Conservation (phyloP, 2,113 vertebrate species). For the Apeltes quadracus region DNA sequence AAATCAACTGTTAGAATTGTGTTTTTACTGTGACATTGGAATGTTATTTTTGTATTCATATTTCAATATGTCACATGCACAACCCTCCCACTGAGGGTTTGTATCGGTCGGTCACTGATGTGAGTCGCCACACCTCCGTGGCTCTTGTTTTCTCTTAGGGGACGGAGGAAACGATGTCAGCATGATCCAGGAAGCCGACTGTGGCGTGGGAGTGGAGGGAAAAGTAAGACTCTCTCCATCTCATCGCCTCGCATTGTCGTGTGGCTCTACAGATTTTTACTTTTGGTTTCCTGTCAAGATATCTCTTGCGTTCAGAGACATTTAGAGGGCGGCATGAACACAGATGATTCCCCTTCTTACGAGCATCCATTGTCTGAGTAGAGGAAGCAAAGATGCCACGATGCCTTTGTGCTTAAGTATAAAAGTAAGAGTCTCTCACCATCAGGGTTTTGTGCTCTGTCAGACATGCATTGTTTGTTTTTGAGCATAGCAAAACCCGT, state of each 20-base stretch:
- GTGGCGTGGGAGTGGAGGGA: slow-evolving; percentile 97
- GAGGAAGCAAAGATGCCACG: slow-evolving; percentile 56
- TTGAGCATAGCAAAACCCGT: not conserved
- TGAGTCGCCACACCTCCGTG: slow-evolving; percentile 69
- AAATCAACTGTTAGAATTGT: not conserved
- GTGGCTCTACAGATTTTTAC: slow-evolving; percentile 39
- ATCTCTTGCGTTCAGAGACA: slow-evolving; percentile 47
- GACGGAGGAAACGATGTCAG: slow-evolving; percentile 99
- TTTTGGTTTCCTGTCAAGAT: slow-evolving; percentile 72
- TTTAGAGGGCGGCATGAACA: slow-evolving; percentile 38
- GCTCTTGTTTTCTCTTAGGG: slow-evolving; percentile 83
- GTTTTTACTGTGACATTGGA: not conserved
- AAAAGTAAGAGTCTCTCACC: slow-evolving; percentile 33
- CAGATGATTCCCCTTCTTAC: slow-evolving; percentile 71
- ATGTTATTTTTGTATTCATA: not conserved
- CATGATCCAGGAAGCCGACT: slow-evolving; percentile 99
- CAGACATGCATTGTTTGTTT: not conserved
- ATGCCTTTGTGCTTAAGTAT: slow-evolving; percentile 42
- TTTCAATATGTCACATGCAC: not conserved
- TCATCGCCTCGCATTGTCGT: slow-evolving; percentile 42
- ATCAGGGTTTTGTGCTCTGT: not conserved
- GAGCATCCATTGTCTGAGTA: slow-evolving; percentile 46
- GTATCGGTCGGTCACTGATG: slow-evolving; percentile 41
- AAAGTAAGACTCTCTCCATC: slow-evolving; percentile 87
- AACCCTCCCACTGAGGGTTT: not conserved